phyloP scores from a whole-genome alignment of 1,140 invertebrate species.

The Mamestra configurata region DNA sequence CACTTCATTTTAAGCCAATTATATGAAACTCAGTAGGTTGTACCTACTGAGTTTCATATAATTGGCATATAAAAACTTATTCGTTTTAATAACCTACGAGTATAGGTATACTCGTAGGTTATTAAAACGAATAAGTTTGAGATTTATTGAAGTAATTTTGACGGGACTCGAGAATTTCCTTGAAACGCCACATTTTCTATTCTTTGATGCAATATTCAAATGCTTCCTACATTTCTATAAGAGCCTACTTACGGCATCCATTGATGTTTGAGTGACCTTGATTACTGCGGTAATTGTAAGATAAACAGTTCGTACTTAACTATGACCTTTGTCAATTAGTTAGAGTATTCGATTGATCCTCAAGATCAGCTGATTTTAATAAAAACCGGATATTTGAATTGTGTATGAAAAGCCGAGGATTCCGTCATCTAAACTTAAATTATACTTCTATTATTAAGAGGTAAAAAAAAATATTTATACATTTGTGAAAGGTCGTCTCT shows the following conservation, averaged over 20 bases:
- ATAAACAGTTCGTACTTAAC: conserved; percentile 76
- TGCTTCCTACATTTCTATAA: conserved; percentile 28
- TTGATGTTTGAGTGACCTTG: conserved; percentile 67
- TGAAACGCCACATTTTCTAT: conserved; percentile 34
- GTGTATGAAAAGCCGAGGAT: neutral
- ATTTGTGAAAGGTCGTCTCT: too few relatives aligned
- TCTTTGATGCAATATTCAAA: neutral
- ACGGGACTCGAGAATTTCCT: neutral
- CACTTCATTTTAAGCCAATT: too few relatives aligned
- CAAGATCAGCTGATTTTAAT: conserved; percentile 38
- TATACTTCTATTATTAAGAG: too few relatives aligned
- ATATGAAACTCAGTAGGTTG: too few relatives aligned
- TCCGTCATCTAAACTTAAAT: neutral
- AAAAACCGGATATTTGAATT: neutral
- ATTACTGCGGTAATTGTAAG: conserved; percentile 75
- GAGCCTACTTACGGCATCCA: conserved; percentile 44
- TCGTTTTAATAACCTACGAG: too few relatives aligned
- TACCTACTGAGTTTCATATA: too few relatives aligned
- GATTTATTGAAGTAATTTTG: too few relatives aligned
- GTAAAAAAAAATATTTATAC: too few relatives aligned
- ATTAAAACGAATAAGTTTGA: too few relatives aligned
- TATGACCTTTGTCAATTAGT: conserved; percentile 78
- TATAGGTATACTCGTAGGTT: too few relatives aligned
- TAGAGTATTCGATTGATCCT: conserved; percentile 63
- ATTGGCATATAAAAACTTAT: too few relatives aligned